A percentile compares a stretch with the other conserved stretches of the same genome.
These are phyloP conservation scores for Phymastichus coffea DNA, from an alignment of 1,140 invertebrate genomes.

Conservation along the genomic window DNA sequence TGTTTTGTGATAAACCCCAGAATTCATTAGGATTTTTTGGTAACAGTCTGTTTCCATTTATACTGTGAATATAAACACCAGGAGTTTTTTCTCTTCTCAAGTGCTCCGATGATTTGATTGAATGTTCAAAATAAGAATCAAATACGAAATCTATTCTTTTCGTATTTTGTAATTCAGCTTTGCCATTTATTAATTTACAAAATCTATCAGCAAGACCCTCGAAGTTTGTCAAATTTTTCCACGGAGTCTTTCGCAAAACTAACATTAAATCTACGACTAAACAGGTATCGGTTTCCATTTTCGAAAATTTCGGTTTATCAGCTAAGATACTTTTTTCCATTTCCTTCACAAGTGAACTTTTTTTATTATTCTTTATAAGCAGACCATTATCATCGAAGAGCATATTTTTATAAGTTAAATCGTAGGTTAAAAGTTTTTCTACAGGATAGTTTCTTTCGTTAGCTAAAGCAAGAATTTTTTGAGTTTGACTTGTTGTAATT, in stretches of 20 bases:
- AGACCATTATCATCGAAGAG: conserved; percentile 5
- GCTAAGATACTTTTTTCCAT: background rate
- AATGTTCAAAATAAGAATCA: conserved; percentile 3
- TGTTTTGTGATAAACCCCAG: background rate
- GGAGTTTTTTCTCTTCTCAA: background rate
- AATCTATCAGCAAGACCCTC: background rate
- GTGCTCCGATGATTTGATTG: background rate
- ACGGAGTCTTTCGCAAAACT: background rate
- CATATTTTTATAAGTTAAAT: background rate
- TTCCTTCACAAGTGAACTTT: background rate
- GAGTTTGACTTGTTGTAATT: background rate
- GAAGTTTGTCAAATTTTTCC: background rate
- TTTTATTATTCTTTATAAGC: conserved; percentile 1
- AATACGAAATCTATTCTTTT: conserved; percentile 18
- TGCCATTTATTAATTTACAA: background rate
- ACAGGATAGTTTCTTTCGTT: background rate
- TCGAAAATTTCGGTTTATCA: background rate
- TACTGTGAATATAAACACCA: background rate
- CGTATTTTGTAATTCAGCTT: background rate
- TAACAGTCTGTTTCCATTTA: background rate
- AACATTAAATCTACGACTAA: background rate
- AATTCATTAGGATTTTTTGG: background rate
- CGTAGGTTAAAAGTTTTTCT: background rate
- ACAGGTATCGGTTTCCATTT: background rate
- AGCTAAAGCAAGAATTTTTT: background rate